Percentiles rank a stretch among this genome's conserved stretches.
phyloP scores from a whole-genome alignment of 2,113 vertebrate species.

The Caranx ignobilis region DNA sequence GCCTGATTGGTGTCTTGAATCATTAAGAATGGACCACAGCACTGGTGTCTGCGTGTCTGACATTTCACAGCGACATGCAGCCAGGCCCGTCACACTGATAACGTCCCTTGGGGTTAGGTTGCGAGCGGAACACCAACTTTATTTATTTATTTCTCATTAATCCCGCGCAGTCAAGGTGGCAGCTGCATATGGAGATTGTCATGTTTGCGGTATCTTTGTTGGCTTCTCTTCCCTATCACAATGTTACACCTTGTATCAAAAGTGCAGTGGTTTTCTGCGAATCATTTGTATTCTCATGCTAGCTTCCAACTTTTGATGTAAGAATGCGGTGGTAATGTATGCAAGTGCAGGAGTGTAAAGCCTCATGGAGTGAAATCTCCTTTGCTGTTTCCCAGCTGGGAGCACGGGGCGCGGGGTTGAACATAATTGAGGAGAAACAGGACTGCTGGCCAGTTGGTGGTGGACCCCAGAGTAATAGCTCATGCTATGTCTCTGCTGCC shows the following conservation, averaged over 20 bases:
- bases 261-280: slow-evolving; percentile 16
- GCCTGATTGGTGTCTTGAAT: slow-evolving; percentile 62
- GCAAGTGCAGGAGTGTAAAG: slow-evolving; percentile 26
- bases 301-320: slow-evolving; percentile 21
- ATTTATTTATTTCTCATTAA: slow-evolving; percentile 74
- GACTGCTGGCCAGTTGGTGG: slow-evolving; percentile 53
- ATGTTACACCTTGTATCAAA: slow-evolving; percentile 64
- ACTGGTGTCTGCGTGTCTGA: slow-evolving; percentile 51
- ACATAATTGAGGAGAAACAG: slow-evolving; percentile 53
- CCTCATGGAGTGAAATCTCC: slow-evolving; percentile 33
- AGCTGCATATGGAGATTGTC: slow-evolving; percentile 59
- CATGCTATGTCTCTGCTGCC: slow-evolving; percentile 50
- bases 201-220: slow-evolving; percentile 50
- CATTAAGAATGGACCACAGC: slow-evolving; percentile 69
- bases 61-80: slow-evolving; percentile 68
- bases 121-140: slow-evolving; percentile 36
- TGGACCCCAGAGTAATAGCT: slow-evolving; percentile 65
- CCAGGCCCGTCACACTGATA: slow-evolving; percentile 64
- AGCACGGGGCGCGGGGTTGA: slow-evolving; percentile 13
- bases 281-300: slow-evolving; percentile 28
- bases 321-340: slow-evolving; percentile 26
- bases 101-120: slow-evolving; percentile 59
- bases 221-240: slow-evolving; percentile 55
- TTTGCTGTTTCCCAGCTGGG: slow-evolving; percentile 39
- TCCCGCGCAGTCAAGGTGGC: slow-evolving; percentile 49